Evolutionary conservation across 2,888 invertebrate genomes (phyloP), one percentile per base, ranked within the genome.

Genomic region (Drosophila lacicola): DNA sequence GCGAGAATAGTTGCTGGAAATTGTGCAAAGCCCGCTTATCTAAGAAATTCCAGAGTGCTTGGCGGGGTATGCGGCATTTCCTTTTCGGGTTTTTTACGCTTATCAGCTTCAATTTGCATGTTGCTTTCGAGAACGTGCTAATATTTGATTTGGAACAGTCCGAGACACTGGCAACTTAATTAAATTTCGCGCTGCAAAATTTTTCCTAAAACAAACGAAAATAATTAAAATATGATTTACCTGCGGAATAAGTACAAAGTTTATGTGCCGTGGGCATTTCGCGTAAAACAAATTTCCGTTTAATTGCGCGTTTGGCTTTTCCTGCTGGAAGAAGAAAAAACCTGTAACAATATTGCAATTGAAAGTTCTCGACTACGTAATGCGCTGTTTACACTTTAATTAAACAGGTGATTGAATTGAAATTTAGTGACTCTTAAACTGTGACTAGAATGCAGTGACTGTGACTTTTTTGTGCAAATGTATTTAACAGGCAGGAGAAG

Each of bases 61-160:
- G 34, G 39, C 6, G 17, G 53, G 5, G 46, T 45, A 36, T 25
- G 41, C 42, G 42, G 50, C 44, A n/a, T 67, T 74, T 77, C 64
- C 53, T 65, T 72, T 64, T 41, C 41, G 8, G 9, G 9, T n/a
- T 45, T 36, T 50, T 25, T 11, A 13, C 29, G 41, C 63, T 74
- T 75, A 78, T 75, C 78, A 69, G 50, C 53, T 68, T 56, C 60
- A 54, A 78, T 74, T 75, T 75, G 74, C 78, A 75, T 75, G 36
- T 55, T 37, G 55, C 45, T 37, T 17, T 36, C 9, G 55, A 47
- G 55, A 57, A 57, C 72, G 66, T 63, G 74, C 63, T 54, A 75
- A 75, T 75, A 75, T 75, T 75, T 67, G 56, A 42, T 45, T 63
- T 67, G 4, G 19, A 60, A 37, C 34, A 51, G 33, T 14, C 13